Evolutionary conservation across 64 coral and sea anemone species (phyloP), one percentile per base, ranked within the genome.

Genomic region (Dendronephthya gigantea): DNA sequence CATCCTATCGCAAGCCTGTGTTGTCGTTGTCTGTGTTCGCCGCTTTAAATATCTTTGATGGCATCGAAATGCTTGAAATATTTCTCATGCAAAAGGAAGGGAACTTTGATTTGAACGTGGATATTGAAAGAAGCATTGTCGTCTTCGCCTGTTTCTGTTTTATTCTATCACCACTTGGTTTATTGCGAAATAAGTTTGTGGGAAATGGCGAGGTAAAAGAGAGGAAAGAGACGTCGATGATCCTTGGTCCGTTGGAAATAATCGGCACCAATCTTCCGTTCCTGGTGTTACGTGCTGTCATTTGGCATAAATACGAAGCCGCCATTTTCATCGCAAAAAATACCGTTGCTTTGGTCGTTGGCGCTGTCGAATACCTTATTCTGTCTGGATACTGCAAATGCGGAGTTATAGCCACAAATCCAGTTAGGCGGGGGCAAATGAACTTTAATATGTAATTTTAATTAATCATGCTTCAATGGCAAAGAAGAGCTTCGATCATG

Each of bases 271-370:
- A 66, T 66, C 19, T 66, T 17, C 58, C 58, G 58, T 66, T 66
- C 22, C 14, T 66, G 29, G 58, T 66, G 6, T 66, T 66, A 66
- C 58, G 58, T 66, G 58, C 58, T 30, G 22, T 66, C 58, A 66
- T 66, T 66, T 66, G 58, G 58, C 58, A 66, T 66, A 22, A 66
- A 66, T 66, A 66, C 58, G 58, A 66, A 66, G 58, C 58, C 6
- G 58, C 58, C 22, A 5, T 66, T 5, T 66, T 66, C 58, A 66
- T 66, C 29, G 58, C 58, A 66, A 66, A 66, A 30, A 66, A 66
- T 66, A 66, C 14, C 22, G 58, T 66, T 30, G 58, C 58, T 66
- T n/a, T 66, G 29, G 58, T 66, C 19, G 22, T 66, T 66, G 58
- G 19, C 2, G 29, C 2, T 5, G 58, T 66, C 6, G 4, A 66